These are phyloP conservation scores for Stegophylla sp. DNA, from an alignment of 2,888 invertebrate species.

Conservation along the genomic window DNA sequence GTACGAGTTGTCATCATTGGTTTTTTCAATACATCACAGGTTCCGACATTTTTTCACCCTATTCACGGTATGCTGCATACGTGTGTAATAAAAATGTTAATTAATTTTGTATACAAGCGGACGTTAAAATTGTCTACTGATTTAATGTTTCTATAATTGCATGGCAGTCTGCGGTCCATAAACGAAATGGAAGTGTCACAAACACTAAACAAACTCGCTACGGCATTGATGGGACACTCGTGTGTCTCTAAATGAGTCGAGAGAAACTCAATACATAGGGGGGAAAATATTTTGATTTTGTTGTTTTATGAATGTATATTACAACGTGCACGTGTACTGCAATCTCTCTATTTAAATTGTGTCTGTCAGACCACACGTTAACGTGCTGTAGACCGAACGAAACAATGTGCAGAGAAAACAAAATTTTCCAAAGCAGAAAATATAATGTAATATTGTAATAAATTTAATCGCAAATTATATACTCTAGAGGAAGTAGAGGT, in stretches of 20 bases:
- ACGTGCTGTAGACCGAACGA: neutral
- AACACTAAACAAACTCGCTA: slow-evolving; percentile 42
- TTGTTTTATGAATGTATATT: slow-evolving; percentile 19
- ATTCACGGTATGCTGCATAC: neutral
- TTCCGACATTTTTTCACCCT: slow-evolving; percentile 44
- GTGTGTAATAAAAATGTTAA: slow-evolving; percentile 43
- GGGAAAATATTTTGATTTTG: slow-evolving; percentile 25
- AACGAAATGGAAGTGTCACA: slow-evolving; percentile 49
- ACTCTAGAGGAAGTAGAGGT: no score
- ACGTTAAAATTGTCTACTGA: slow-evolving; percentile 27
- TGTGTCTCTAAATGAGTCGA: slow-evolving; percentile 20
- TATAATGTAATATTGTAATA: no score
- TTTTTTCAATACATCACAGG: slow-evolving; percentile 30
- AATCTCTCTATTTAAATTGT: neutral
- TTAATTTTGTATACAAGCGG: slow-evolving; percentile 43
- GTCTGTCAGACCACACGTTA: neutral
- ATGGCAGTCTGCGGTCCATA: slow-evolving; percentile 40
- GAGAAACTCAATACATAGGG: neutral
- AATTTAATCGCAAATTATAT: no score
- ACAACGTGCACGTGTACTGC: neutral
- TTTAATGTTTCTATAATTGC: slow-evolving; percentile 47
- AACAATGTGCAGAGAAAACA: neutral
- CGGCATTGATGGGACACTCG: slow-evolving; percentile 6
- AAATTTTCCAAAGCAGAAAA: no score
- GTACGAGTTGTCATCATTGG: slow-evolving; percentile 28